Evolutionary conservation across 2,888 invertebrate species (phyloP).

Genomic region (Zygogramma bicolorata): DNA sequence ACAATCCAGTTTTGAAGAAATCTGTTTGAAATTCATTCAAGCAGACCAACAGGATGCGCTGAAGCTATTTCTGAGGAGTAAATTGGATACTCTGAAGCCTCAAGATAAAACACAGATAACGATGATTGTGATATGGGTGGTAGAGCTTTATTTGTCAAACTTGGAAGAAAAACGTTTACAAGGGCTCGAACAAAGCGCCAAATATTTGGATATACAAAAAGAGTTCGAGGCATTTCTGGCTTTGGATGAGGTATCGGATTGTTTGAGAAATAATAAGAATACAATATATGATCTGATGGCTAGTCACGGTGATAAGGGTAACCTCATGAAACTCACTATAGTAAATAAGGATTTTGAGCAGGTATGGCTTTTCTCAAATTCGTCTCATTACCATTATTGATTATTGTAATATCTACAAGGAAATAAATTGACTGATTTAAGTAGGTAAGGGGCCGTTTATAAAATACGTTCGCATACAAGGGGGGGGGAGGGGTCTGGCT

Average conservation of each 20-base stretch:
- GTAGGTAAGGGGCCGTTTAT: too few species aligned
- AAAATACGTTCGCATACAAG: too few species aligned
- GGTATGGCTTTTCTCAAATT: too few species aligned
- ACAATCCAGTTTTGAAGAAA: constrained; percentile 92
- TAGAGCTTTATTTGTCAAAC: constrained; percentile 91
- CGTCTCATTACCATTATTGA: too few species aligned
- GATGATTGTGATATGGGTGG: constrained; percentile 94
- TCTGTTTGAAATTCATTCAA: constrained; percentile 91
- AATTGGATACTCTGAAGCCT: constrained; percentile 78
- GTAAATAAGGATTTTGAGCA: constrained; percentile 93
- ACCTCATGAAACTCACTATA: constrained; percentile 87
- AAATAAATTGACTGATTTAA: too few species aligned
- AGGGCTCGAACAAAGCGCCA: constrained; percentile 59
- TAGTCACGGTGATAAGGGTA: constrained; percentile 94
- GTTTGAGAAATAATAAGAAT: constrained; percentile 83
- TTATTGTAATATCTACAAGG: too few species aligned
- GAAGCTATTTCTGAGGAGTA: constrained; percentile 81
- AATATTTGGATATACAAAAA: constrained; percentile 75
- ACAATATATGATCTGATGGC: constrained; percentile 92
- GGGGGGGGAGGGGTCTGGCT: too few species aligned
- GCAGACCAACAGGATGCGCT: constrained; percentile 84
- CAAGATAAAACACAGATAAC: constrained; percentile 90
- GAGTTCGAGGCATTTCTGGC: constrained; percentile 84
- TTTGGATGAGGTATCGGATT: constrained; percentile 79
- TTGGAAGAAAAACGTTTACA: constrained; percentile 79